These are phyloP conservation scores for Porites rus DNA, from an alignment of 92 coral and sea anemone genomes.

Conservation along the genomic window DNA sequence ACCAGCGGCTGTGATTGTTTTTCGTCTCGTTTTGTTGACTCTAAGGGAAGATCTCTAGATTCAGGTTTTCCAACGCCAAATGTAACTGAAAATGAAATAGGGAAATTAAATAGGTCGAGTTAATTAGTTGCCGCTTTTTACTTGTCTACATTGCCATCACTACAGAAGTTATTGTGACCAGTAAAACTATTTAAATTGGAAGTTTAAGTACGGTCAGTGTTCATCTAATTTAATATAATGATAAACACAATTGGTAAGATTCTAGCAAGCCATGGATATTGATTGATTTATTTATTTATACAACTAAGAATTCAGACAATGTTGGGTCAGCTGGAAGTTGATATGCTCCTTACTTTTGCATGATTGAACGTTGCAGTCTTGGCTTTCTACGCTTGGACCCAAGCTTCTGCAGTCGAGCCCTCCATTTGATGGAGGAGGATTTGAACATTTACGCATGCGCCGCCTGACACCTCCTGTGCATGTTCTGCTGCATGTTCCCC, in stretches of 20 bases:
- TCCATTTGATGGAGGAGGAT: conserved; percentile 85
- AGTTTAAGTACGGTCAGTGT: no score
- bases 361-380: conserved; percentile 71
- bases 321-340: neutral
- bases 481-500: conserved; percentile 88
- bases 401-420: conserved; percentile 81
- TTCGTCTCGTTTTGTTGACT: conserved; percentile 6
- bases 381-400: conserved; percentile 85
- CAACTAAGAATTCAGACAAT: neutral
- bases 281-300: no score
- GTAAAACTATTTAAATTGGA: no score
- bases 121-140: no score
- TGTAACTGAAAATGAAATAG: neutral
- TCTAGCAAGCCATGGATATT: no score
- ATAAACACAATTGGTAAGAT: no score
- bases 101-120: neutral
- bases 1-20: neutral
- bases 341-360: conserved; percentile 68
- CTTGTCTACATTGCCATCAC: no score
- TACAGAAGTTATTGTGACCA: no score
- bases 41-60: neutral
- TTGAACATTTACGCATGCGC: conserved; percentile 90
- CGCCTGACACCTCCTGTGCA: conserved; percentile 86
- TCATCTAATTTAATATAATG: no score
- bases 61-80: neutral